Evolutionary conservation across 2,113 vertebrate genomes (phyloP).

Genomic region (Chaetorhynchus papuensis): DNA sequence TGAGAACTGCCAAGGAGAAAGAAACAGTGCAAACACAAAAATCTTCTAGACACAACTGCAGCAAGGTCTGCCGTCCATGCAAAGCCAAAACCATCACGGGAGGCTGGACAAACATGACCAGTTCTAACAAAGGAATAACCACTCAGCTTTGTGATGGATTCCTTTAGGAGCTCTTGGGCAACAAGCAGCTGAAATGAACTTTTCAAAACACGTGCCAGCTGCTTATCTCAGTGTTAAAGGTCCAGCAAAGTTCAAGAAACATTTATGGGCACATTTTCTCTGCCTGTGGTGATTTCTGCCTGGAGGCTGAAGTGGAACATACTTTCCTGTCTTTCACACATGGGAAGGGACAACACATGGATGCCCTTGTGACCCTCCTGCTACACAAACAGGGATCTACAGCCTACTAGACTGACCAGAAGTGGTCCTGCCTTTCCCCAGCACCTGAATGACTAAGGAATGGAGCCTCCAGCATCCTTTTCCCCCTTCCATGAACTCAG

Average conservation of each 20-base stretch:
- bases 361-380: not conserved
- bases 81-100: rapidly evolving
- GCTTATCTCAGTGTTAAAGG: not conserved
- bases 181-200: not conserved
- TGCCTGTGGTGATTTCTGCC: not conserved
- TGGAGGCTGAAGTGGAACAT: not conserved
- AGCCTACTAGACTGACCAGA: not conserved
- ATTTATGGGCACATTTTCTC: not conserved
- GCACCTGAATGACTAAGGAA: not conserved
- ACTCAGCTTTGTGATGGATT: not conserved
- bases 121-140: not conserved
- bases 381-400: rapidly evolving
- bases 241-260: not conserved
- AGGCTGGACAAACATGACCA: not conserved
- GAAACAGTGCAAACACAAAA: not conserved
- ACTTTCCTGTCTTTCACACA: not conserved
- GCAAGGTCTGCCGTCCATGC: not conserved
- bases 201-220: not conserved
- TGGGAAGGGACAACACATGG: not conserved
- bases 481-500: not conserved
- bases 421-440: not conserved
- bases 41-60: not conserved
- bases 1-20: not conserved
- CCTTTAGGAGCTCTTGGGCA: not conserved
- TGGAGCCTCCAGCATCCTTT: not conserved